Percentiles rank a stretch among this genome's conserved stretches.
These are phyloP conservation scores for Anthopleura xanthogrammica DNA, from an alignment of 92 coral and sea anemone species.

Conservation along the genomic window DNA sequence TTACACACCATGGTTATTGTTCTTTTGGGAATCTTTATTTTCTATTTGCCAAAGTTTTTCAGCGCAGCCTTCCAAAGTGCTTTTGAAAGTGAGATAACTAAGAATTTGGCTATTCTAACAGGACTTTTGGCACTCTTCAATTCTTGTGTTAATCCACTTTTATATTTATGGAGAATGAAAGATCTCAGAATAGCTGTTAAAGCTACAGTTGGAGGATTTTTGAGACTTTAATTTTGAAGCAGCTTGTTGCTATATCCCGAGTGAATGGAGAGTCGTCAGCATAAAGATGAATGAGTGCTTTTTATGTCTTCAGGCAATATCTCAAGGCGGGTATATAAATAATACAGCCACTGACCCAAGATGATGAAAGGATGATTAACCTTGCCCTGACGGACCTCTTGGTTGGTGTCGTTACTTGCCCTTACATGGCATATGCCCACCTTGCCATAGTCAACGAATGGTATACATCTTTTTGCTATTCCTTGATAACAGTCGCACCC, in stretches of 20 bases:
- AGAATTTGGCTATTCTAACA: neutral
- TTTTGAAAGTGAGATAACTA: neutral
- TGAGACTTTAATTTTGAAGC: neutral
- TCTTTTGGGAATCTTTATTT: too few species aligned
- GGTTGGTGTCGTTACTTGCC: neutral
- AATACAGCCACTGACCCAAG: too few species aligned
- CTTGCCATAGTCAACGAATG: neutral
- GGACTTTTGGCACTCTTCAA: neutral
- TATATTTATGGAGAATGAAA: constrained; percentile 7
- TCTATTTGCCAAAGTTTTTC: neutral
- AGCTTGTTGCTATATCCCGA: too few species aligned
- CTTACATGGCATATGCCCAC: neutral
- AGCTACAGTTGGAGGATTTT: neutral
- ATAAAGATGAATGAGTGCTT: too few species aligned
- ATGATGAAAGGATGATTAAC: too few species aligned
- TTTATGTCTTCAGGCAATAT: too few species aligned
- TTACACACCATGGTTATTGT: neutral
- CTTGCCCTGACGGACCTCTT: constrained; percentile 8
- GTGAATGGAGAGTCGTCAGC: too few species aligned
- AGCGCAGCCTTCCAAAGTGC: neutral
- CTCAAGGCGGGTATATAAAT: too few species aligned
- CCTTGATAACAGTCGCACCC: neutral
- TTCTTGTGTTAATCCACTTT: neutral
- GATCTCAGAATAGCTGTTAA: constrained; percentile 4
- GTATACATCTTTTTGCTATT: neutral